Evolutionary conservation across 2,113 vertebrate genomes (phyloP).

Genomic region (Motacilla tschutschensis): DNA sequence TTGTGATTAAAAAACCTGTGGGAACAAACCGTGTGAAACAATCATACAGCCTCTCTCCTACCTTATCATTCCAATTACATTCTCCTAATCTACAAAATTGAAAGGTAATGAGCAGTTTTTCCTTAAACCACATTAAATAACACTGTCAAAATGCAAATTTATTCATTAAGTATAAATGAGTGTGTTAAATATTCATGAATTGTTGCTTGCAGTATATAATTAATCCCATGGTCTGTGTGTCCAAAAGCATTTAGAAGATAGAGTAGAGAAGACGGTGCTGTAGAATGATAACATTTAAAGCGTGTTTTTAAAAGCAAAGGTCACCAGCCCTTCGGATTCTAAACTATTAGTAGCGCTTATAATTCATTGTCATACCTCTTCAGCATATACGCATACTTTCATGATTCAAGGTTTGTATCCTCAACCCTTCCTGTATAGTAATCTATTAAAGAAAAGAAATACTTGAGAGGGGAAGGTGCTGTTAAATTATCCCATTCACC

Average conservation of each 20-base stretch:
- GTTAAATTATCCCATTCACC: slow-evolving; percentile 37
- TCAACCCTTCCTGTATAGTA: slow-evolving; percentile 31
- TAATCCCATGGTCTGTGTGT: slow-evolving; percentile 79
- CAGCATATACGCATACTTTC: background rate
- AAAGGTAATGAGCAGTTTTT: slow-evolving; percentile 81
- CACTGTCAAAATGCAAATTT: slow-evolving; percentile 84
- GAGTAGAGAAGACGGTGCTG: slow-evolving; percentile 28
- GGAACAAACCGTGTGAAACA: slow-evolving; percentile 29
- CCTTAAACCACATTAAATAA: slow-evolving; percentile 82
- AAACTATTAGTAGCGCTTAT: slow-evolving; percentile 29
- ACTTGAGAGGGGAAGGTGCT: slow-evolving; percentile 40
- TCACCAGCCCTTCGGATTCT: slow-evolving; percentile 21
- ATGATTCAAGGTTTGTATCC: slow-evolving; percentile 28
- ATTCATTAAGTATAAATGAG: slow-evolving; percentile 86
- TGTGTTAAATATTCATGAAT: slow-evolving; percentile 84
- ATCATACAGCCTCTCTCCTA: slow-evolving; percentile 44
- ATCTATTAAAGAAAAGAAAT: slow-evolving; percentile 45
- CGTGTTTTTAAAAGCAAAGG: slow-evolving; percentile 48
- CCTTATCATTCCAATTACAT: slow-evolving; percentile 76
- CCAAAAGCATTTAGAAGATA: slow-evolving; percentile 70
- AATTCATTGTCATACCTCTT: slow-evolving; percentile 28
- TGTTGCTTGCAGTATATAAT: slow-evolving; percentile 78
- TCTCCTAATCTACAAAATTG: slow-evolving; percentile 76
- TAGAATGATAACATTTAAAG: slow-evolving; percentile 45
- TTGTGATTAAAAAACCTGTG: background rate